Evolutionary conservation across 2,113 vertebrate genomes (phyloP).

Genomic region (Myotis yumanensis): DNA sequence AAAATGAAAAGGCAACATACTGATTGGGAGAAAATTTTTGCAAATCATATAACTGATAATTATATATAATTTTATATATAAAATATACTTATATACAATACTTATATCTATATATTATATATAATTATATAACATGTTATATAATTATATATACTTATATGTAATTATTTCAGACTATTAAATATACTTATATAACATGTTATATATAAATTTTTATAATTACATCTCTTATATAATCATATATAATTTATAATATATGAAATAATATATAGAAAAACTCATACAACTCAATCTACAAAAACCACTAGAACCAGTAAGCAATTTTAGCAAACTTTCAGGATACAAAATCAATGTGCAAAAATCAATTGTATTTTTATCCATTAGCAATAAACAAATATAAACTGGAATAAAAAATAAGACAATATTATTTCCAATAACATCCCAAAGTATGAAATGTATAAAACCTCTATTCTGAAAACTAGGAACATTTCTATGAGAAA

Average conservation of each 20-base stretch:
- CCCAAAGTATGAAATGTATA: not conserved
- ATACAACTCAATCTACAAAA: not conserved
- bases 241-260: not conserved
- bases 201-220: not conserved
- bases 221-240: not conserved
- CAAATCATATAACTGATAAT: not conserved
- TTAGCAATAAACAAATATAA: not conserved
- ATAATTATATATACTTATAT: not conserved
- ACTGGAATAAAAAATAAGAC: not conserved
- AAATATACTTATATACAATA: not conserved
- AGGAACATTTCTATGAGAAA: not conserved
- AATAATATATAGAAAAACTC: not conserved
- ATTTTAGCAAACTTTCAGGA: conserved; percentile 11
- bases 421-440: not conserved
- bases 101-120: not conserved
- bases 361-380: not conserved
- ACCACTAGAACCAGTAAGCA: not conserved
- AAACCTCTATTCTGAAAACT: not conserved
- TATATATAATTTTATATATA: not conserved
- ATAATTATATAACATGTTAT: not conserved
- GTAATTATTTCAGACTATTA: not conserved
- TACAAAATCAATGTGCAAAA: conserved; percentile 8
- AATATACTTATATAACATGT: not conserved
- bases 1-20: not conserved
- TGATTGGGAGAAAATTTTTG: not conserved